Conservation (phyloP, 2,888 invertebrate genomes). For the Drosophila villosipedis region DNA sequence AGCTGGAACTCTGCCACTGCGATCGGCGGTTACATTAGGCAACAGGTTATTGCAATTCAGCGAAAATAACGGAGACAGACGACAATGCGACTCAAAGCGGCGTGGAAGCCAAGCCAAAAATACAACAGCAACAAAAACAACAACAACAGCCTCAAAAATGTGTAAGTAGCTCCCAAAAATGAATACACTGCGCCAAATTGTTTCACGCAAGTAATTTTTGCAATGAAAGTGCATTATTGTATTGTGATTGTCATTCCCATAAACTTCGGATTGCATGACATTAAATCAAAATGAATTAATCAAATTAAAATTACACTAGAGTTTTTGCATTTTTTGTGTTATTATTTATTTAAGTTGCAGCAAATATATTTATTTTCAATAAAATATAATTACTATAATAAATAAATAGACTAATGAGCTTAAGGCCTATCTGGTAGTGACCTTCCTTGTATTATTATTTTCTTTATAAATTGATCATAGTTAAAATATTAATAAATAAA, state of each 20-base stretch:
- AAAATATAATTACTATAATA: background rate
- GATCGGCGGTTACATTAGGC: conserved; percentile 69
- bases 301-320: background rate
- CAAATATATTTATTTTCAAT: too few species aligned
- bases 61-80: conserved; percentile 68
- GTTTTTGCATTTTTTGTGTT: background rate
- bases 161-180: conserved; percentile 76
- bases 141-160: conserved; percentile 25
- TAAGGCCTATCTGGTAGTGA: background rate
- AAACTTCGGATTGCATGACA: background rate
- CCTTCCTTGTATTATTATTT: background rate
- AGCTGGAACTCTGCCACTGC: conserved; percentile 51
- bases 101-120: conserved; percentile 40
- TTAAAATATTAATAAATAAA: background rate
- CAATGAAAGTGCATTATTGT: background rate
- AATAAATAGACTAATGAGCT: background rate
- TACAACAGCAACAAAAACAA: conserved; percentile 13
- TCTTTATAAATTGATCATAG: background rate
- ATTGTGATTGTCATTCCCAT: conserved; percentile 18
- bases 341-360: background rate
- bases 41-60: conserved; percentile 83
- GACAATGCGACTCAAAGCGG: conserved; percentile 51
- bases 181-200: conserved; percentile 69
- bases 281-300: conserved; percentile 1
- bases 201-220: conserved; percentile 23